Evolutionary conservation across 2,888 invertebrate species (phyloP), one percentile per base, ranked within the genome.

Genomic region (Seira sanloemensis): DNA sequence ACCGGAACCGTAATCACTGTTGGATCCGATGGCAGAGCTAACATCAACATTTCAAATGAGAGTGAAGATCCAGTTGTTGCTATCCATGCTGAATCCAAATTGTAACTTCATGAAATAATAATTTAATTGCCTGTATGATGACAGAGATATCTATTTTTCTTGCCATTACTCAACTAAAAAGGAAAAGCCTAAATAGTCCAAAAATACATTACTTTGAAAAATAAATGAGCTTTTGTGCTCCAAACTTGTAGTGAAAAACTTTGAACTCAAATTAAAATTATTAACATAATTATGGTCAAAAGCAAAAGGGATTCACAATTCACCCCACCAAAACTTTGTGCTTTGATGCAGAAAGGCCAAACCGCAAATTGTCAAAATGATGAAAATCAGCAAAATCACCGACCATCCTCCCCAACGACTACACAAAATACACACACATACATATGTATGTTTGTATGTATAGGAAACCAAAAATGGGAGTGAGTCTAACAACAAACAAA

Each of bases 21-120:
- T 26, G 82, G 76, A 18, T 37, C 71, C 66, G 71, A 72, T 54
- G 82, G 82, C n/a, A 77, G 19, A 18, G 82, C 82, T 18, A 16
- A 25, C 5, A 76, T 82, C 24, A 21, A 1, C 12, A 16, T 83
- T n/a, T 67, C 69, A 37, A 83, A 83, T 58, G 67, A 58, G 25
- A 58, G 67, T 71, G 83, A 83, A 7, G 77, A 83, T 54, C 83
- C 83, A 9, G 83, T 83, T 1, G 16, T 83, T 19, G 83, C 78
- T 25, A 79, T 84, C 37, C 37, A 37, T 37, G 37, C 37, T 7
- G 37, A 37, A 37, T 37, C 37, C 5, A 37, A 37, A 37, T 12
- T 37, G 4, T 37, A 37, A 37, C 4, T n/a, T n/a, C n/a, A n/a
- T n/a, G n/a, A n/a, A n/a, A n/a, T n/a, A n/a, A n/a, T n/a, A n/a